Evolutionary conservation across 2,797 vertebrate species (phyloP).

Genomic region (Neosilurus mollespiculum): DNA sequence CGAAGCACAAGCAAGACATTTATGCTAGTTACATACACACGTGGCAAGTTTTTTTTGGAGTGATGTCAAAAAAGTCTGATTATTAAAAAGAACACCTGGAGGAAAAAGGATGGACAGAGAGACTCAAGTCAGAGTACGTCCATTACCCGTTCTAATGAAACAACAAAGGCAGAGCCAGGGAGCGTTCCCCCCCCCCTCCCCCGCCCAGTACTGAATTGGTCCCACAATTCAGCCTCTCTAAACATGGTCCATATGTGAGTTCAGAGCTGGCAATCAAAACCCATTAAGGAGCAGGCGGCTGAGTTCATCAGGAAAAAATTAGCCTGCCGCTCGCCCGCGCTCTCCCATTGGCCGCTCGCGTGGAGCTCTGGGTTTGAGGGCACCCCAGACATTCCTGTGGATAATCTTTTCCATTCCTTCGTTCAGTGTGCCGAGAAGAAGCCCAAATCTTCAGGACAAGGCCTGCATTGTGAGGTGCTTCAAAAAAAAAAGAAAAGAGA

Average conservation of each 20-base stretch:
- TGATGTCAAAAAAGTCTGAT: conserved; percentile 52
- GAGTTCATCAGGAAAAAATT: conserved; percentile 87
- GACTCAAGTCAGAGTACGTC: not conserved
- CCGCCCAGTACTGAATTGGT: conserved; percentile 68
- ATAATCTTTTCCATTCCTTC: conserved; percentile 87
- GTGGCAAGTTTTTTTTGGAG: conserved; percentile 8
- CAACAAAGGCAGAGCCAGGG: conserved; percentile 46
- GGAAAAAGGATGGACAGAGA: conserved; percentile 6
- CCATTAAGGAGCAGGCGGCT: conserved; percentile 78
- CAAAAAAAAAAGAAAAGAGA: conserved; percentile 61
- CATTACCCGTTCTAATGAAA: conserved; percentile 43
- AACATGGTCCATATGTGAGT: conserved; percentile 79
- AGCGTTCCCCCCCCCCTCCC: conserved; percentile 7
- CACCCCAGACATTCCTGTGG: conserved; percentile 85
- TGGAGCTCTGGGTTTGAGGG: conserved; percentile 79
- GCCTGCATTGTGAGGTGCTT: conserved; percentile 76
- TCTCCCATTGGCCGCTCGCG: conserved; percentile 75
- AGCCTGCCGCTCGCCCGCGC: conserved; percentile 71
- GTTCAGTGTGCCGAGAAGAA: conserved; percentile 73
- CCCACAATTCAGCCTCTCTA: conserved; percentile 74
- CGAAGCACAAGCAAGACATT: conserved; percentile 48
- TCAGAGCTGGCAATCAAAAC: conserved; percentile 77
- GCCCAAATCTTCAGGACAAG: conserved; percentile 76
- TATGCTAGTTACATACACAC: conserved; percentile 48
- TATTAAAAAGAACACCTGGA: conserved; percentile 58